Conservation (phyloP, 2,113 vertebrate genomes). For the Aptenodytes patagonicus region DNA sequence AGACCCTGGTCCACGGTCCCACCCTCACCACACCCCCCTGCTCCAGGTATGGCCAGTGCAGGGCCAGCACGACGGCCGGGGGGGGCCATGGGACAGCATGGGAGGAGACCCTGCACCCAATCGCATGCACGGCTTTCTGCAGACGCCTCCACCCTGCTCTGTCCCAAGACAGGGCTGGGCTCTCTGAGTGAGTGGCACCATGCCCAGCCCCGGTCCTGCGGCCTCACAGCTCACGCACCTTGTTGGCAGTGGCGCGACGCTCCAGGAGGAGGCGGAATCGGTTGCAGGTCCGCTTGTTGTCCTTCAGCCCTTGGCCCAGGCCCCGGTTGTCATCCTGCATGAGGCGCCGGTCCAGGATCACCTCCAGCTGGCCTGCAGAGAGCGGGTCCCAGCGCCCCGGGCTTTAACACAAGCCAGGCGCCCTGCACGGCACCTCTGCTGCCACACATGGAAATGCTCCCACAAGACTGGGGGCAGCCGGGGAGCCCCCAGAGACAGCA, state of each 20-base stretch:
- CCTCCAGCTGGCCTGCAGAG: slow-evolving; percentile 89
- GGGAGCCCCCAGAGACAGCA: not conserved
- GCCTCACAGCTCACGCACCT: slow-evolving; percentile 69
- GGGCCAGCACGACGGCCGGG: accelerated
- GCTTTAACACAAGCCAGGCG: not conserved
- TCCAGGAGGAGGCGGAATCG: slow-evolving; percentile 91
- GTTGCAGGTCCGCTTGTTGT: slow-evolving; percentile 92
- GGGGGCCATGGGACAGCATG: no score
- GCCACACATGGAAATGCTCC: accelerated
- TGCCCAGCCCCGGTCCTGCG: accelerated
- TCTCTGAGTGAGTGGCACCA: accelerated
- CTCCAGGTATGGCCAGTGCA: not conserved
- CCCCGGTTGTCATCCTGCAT: slow-evolving; percentile 99
- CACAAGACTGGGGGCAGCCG: not conserved
- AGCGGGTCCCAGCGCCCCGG: accelerated
- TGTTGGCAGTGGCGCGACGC: slow-evolving; percentile 73
- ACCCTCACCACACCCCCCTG: not conserved
- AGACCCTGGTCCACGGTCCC: accelerated
- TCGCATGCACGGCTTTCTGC: accelerated
- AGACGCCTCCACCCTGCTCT: not conserved
- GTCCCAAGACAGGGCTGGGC: not conserved
- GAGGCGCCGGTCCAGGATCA: slow-evolving; percentile 92
- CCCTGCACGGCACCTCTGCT: no score
- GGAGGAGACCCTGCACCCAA: not conserved
- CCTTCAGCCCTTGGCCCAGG: slow-evolving; percentile 95